Evolutionary conservation across 2,113 vertebrate species (phyloP), one percentile per base, ranked within the genome.

Genomic region (Clarias macrocephalus): DNA sequence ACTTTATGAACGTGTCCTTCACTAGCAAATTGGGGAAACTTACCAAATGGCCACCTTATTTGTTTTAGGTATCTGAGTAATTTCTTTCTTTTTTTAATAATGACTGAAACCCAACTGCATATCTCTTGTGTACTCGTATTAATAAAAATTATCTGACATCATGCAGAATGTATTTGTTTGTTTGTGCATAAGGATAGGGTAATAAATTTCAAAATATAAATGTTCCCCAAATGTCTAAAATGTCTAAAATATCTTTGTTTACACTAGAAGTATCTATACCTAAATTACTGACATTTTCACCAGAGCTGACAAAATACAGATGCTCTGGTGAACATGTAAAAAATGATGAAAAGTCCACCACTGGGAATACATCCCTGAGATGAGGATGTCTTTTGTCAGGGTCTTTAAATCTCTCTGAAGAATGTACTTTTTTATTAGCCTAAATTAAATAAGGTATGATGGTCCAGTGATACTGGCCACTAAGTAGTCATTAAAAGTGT

Each of bases 121-220:
- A 59, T 80, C 77, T 33, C 77, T 80, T 80, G 77, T 62, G 30
- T 80, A 23, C 11, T 81, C 42, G 79, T 81, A 81, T 81, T 23
- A 81, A 81, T 81, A 81, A 81, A 81, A 62, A 19, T 23, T 25
- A 60, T 80, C 18, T 81, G 30, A 81, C 19, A 25, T 81, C 12
- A 81, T 81, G 57, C 42, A 33, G 19, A 60, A 42, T 60, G 30
- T 80, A 80, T 81, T 81, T 25, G 5, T 42, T 37, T 79, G 12
- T 16, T 80, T 7, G 56, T 80, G 3, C 75, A 56, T 10, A 15
- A 59, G 42, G 5, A 25, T 56, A 23, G 54, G 52, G 25, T 80
- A n/a, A 13, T 15, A 59, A 60, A 23, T 37, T 56, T n/a, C 0
- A n/a, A 9, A 76, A 28, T 4, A 18, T 8, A 4, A 28, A 15